Percentiles rank a stretch among this genome's conserved stretches.
These are phyloP conservation scores for Mixornis gularis DNA, from an alignment of 2,113 vertebrate species.

Conservation along the genomic window DNA sequence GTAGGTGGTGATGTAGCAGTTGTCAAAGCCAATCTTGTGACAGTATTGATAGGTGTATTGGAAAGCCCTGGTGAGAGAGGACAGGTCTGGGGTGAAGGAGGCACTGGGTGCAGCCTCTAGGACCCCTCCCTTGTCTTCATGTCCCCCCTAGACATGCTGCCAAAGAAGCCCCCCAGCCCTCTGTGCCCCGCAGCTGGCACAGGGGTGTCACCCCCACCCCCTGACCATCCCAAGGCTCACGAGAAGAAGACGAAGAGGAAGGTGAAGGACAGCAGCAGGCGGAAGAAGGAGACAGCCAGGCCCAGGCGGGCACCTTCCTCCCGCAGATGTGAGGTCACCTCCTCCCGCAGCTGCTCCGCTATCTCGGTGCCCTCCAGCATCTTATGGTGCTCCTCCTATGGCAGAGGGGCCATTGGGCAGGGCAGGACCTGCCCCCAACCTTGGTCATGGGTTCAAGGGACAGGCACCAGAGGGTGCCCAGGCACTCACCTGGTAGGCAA, in stretches of 20 bases:
- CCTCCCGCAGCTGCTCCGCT: slow-evolving; percentile 41
- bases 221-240: slow-evolving; percentile 40
- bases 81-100: fast-evolving
- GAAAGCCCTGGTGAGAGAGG: slow-evolving; percentile 64
- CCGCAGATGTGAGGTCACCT: slow-evolving; percentile 49
- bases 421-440: background rate
- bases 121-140: background rate
- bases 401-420: fast-evolving
- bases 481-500: slow-evolving; percentile 70
- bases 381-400: slow-evolving; percentile 56
- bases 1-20: slow-evolving; percentile 82
- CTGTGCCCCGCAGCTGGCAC: fast-evolving
- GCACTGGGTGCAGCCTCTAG: background rate
- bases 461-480: background rate
- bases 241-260: slow-evolving; percentile 72
- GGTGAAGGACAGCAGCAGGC: slow-evolving; percentile 68
- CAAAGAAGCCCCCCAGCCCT: background rate
- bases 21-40: slow-evolving; percentile 75
- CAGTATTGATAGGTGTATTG: slow-evolving; percentile 69
- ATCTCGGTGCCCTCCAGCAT: slow-evolving; percentile 43
- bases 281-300: slow-evolving; percentile 46
- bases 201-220: background rate
- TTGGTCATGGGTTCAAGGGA: background rate
- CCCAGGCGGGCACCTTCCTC: slow-evolving; percentile 34
- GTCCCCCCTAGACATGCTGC: too few relatives aligned